Evolutionary conservation across 2,113 vertebrate species (phyloP).

Genomic region (Corythaixoides concolor): DNA sequence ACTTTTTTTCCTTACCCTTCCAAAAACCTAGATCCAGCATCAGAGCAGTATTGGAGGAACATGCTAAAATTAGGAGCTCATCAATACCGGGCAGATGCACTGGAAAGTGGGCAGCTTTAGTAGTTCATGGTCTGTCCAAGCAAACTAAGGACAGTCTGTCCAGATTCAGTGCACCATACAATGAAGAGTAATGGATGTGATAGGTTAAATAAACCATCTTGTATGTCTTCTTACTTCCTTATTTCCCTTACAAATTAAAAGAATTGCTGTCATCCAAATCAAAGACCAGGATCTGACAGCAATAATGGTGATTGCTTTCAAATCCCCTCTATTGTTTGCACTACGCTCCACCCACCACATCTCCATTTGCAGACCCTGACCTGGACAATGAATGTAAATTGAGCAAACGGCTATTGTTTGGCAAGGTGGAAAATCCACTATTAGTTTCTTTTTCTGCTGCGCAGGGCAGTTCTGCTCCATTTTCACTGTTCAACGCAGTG

Average conservation of each 20-base stretch:
- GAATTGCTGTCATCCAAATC: neutral
- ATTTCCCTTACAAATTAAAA: neutral
- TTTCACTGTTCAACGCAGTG: slow-evolving; percentile 4
- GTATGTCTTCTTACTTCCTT: neutral
- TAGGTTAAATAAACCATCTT: neutral
- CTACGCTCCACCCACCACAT: neutral
- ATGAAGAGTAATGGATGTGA: neutral
- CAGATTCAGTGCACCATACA: neutral
- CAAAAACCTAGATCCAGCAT: neutral
- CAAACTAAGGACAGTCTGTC: neutral
- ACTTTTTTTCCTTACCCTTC: neutral
- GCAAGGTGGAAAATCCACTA: slow-evolving; percentile 7
- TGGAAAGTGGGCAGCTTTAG: neutral
- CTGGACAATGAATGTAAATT: neutral
- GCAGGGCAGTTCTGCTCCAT: neutral
- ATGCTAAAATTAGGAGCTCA: neutral
- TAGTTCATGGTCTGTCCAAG: neutral
- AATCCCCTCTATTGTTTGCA: neutral
- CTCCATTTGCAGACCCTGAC: neutral
- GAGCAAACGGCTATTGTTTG: neutral
- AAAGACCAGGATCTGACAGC: neutral
- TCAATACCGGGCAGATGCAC: neutral
- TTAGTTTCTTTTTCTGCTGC: neutral
- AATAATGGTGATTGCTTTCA: neutral
- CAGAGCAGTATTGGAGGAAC: neutral